These are phyloP conservation scores for Herpetotheres cachinnans DNA, from an alignment of 2,113 vertebrate species.

Conservation along the genomic window DNA sequence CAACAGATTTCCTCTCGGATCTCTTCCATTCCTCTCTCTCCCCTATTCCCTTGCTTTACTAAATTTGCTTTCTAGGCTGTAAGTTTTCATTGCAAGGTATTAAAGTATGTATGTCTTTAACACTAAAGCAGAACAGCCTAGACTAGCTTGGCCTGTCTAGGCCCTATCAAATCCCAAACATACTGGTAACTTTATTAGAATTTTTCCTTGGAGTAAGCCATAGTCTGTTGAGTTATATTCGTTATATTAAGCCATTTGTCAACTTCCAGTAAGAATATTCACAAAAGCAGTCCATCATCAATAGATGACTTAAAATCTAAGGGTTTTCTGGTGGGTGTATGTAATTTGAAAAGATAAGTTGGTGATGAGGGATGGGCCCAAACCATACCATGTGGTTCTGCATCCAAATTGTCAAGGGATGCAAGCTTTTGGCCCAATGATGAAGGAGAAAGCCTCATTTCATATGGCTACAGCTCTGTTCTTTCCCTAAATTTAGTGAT, in stretches of 20 bases:
- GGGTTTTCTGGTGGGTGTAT: background rate
- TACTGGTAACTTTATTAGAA: background rate
- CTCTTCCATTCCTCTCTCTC: background rate
- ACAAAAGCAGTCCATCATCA: background rate
- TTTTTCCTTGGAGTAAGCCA: background rate
- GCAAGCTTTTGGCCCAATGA: background rate
- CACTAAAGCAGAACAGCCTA: background rate
- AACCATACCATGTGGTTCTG: background rate
- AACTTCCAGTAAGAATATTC: background rate
- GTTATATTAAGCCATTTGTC: background rate
- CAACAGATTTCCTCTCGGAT: background rate
- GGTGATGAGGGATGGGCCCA: constrained; percentile 1
- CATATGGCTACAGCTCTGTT: background rate
- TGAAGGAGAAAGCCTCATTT: background rate
- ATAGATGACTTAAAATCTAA: background rate
- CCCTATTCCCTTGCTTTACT: background rate
- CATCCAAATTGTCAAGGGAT: background rate
- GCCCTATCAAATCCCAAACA: background rate
- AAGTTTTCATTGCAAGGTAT: background rate
- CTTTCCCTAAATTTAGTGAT: background rate
- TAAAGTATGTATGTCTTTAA: background rate
- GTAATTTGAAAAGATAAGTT: background rate
- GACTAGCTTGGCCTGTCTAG: background rate
- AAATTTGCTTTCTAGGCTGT: background rate
- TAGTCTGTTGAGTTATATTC: background rate